Percentiles rank a stretch among this genome's conserved stretches.
Evolutionary conservation across 2,888 invertebrate genomes (phyloP).

Genomic region (Cryptops parisi): DNA sequence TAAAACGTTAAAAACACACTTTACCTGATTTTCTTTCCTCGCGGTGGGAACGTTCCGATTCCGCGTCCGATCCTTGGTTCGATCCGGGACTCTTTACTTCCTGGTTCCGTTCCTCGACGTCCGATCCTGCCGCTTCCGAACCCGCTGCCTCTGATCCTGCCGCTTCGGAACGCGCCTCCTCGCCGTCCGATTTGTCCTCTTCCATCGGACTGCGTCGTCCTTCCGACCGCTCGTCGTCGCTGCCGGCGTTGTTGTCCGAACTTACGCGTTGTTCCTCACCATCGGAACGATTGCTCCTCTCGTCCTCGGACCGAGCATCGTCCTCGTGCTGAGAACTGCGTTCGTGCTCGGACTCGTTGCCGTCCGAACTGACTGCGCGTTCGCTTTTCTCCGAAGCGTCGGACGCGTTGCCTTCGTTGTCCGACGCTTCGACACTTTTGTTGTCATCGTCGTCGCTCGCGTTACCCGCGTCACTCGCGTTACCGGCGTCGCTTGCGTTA

Average conservation of each 20-base stretch:
- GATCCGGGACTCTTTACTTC: background rate
- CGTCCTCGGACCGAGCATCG: background rate
- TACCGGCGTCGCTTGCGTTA: background rate
- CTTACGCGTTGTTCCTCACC: background rate
- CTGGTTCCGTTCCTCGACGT: background rate
- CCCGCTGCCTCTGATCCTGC: background rate
- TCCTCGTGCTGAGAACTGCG: too few species aligned
- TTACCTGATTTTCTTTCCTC: conserved; percentile 1
- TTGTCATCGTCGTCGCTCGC: background rate
- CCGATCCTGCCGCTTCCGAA: background rate
- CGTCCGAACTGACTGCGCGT: background rate
- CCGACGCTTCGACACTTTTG: background rate
- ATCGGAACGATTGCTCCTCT: background rate
- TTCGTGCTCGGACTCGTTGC: background rate
- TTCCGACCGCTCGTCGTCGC: conserved; percentile 3
- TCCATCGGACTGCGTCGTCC: background rate
- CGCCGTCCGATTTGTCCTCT: background rate
- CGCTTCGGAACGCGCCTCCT: conserved; percentile 1
- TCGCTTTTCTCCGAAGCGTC: background rate
- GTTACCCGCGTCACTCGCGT: background rate
- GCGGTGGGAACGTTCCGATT: background rate
- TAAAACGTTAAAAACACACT: background rate
- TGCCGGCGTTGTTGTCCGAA: background rate
- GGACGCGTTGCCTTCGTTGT: background rate
- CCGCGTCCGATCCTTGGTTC: background rate